These are phyloP conservation scores for Chanos chanos DNA, from an alignment of 2,797 vertebrate genomes.

Conservation along the genomic window DNA sequence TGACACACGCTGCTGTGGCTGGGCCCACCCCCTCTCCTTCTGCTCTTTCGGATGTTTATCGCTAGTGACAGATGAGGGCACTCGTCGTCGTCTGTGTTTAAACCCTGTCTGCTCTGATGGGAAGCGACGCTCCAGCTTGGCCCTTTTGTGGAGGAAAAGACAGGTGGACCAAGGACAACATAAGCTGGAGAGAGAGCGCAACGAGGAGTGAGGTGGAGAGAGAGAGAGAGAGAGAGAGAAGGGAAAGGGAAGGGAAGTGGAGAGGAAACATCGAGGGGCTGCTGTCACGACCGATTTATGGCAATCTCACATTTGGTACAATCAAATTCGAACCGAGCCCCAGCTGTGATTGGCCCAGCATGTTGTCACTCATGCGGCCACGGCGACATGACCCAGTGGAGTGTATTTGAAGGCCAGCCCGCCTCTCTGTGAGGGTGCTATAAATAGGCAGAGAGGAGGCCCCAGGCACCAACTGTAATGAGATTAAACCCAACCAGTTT, in stretches of 20 bases:
- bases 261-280: slow-evolving; percentile 23
- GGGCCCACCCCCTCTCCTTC: slow-evolving; percentile 16
- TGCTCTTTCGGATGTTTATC: slow-evolving; percentile 36
- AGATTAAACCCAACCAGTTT: slow-evolving; percentile 72
- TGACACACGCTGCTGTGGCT: slow-evolving; percentile 21
- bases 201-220: slow-evolving; percentile 32
- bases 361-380: slow-evolving; percentile 42
- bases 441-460: slow-evolving; percentile 66
- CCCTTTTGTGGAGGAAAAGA: slow-evolving; percentile 18
- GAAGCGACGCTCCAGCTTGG: slow-evolving; percentile 15
- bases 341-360: slow-evolving; percentile 48
- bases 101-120: slow-evolving; percentile 23
- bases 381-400: slow-evolving; percentile 39
- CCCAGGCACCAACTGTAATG: slow-evolving; percentile 65
- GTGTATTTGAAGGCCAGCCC: slow-evolving; percentile 37
- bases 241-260: slow-evolving; percentile 20
- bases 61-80: slow-evolving; percentile 35
- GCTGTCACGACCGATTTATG: slow-evolving; percentile 51
- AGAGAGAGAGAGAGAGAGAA: slow-evolving; percentile 31
- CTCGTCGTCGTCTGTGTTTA: slow-evolving; percentile 32
- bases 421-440: slow-evolving; percentile 58
- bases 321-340: slow-evolving; percentile 51
- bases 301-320: slow-evolving; percentile 55
- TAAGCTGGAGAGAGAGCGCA: slow-evolving; percentile 34
- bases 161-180: slow-evolving; percentile 23